Conservation (phyloP, 2,113 vertebrate genomes). For the Centrocercus urophasianus region DNA sequence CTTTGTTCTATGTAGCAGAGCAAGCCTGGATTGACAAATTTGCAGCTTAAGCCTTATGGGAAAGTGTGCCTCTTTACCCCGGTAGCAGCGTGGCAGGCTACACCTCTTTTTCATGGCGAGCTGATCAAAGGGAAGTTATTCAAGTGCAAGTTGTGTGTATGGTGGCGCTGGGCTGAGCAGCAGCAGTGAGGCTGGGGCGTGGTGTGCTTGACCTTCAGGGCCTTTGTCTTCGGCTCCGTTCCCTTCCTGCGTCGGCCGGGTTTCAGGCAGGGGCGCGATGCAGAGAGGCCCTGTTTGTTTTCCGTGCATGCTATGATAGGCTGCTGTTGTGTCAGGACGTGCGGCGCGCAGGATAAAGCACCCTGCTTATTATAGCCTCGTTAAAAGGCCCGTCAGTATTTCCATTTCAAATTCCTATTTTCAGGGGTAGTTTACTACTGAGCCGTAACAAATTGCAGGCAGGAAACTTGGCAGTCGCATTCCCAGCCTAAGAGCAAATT, state of each 20-base stretch:
- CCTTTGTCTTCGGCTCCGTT: conserved; percentile 72
- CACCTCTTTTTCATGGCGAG: conserved; percentile 27
- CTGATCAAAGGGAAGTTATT: conserved; percentile 67
- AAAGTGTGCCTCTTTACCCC: conserved; percentile 21
- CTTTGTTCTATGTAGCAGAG: not conserved
- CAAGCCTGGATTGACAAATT: not conserved
- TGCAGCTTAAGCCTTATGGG: not conserved
- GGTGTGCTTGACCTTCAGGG: conserved; percentile 71
- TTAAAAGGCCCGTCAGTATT: conserved; percentile 78
- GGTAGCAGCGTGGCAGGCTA: conserved; percentile 4
- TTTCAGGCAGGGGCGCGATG: conserved; percentile 54
- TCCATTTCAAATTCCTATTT: conserved; percentile 79
- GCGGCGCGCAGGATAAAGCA: conserved; percentile 69
- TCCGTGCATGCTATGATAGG: conserved; percentile 59
- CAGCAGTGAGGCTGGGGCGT: conserved; percentile 67
- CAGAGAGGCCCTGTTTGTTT: conserved; percentile 69
- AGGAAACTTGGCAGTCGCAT: conserved; percentile 77
- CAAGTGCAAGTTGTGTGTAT: conserved; percentile 11
- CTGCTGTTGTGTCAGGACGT: conserved; percentile 72
- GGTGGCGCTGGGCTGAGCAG: conserved; percentile 3
- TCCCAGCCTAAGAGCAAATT: conserved; percentile 69
- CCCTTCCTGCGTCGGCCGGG: conserved; percentile 64
- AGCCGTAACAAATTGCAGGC: conserved; percentile 77
- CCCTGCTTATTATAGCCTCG: conserved; percentile 67
- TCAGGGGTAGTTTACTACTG: conserved; percentile 74